phyloP scores from a whole-genome alignment of 2,888 invertebrate genomes.

The Didymodactylos carnosus region DNA sequence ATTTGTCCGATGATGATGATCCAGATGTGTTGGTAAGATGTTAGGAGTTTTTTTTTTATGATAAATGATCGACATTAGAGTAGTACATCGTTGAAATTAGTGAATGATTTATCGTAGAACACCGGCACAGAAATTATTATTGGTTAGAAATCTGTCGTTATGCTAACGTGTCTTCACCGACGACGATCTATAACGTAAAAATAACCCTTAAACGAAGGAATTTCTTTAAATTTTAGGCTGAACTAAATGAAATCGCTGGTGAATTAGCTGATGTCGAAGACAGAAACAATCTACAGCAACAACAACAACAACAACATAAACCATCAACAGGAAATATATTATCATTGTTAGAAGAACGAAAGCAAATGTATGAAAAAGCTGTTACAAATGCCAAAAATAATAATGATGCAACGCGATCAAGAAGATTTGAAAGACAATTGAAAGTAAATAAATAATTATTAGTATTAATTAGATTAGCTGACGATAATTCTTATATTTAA shows the following conservation, averaged over 20 bases:
- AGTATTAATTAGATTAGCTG: too few species aligned
- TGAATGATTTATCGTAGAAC: too few species aligned
- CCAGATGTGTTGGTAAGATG: background rate
- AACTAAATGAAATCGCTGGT: background rate
- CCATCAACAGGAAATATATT: background rate
- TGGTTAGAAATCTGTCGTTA: too few species aligned
- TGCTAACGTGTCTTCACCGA: too few species aligned
- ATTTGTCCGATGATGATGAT: background rate
- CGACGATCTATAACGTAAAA: too few species aligned
- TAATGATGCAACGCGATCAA: background rate
- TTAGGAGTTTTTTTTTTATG: background rate
- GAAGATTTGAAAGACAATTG: background rate
- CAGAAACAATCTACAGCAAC: background rate
- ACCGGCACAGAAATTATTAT: too few species aligned
- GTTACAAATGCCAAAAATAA: background rate
- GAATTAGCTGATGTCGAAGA: too few species aligned
- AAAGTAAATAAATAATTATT: background rate
- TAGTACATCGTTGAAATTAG: too few species aligned
- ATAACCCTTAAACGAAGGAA: too few species aligned
- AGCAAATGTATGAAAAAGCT: background rate
- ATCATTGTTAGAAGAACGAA: background rate
- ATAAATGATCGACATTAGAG: too few species aligned
- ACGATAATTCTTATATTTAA: background rate
- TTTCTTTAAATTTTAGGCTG: background rate
- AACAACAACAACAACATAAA: background rate